These are phyloP conservation scores for Coilia nasus DNA, from an alignment of 2,797 vertebrate species.

Conservation along the genomic window DNA sequence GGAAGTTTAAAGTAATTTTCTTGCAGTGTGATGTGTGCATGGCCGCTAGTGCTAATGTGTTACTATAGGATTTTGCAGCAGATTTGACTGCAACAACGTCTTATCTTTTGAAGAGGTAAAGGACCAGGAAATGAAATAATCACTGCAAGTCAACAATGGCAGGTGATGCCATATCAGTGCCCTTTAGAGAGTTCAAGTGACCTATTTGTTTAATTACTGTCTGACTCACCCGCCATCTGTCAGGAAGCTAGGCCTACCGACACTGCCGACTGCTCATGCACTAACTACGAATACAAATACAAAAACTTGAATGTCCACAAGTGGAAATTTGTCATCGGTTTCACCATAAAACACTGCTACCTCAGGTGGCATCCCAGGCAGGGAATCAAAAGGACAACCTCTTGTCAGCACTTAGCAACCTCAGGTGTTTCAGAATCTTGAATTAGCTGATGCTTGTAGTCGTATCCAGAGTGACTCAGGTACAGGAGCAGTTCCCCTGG, in stretches of 20 bases:
- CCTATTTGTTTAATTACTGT: slow-evolving; percentile 78
- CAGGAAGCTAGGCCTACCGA: slow-evolving; percentile 59
- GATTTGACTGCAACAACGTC: background rate
- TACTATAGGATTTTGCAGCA: background rate
- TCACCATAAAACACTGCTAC: too few species aligned
- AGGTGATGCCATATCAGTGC: background rate
- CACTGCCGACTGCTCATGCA: slow-evolving; percentile 29
- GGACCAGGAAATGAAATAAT: background rate
- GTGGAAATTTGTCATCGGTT: too few species aligned
- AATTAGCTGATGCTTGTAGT: too few species aligned
- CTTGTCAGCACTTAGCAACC: background rate
- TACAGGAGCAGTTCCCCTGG: too few species aligned
- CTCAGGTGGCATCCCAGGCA: background rate
- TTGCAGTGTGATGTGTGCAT: background rate
- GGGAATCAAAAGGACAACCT: background rate
- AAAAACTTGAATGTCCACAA: too few species aligned
- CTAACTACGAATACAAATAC: too few species aligned
- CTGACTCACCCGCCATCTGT: slow-evolving; percentile 71
- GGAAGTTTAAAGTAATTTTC: background rate
- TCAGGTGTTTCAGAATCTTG: background rate
- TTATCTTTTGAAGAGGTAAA: background rate
- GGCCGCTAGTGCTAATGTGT: too few species aligned
- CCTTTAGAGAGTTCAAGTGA: slow-evolving; percentile 45
- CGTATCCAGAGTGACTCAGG: too few species aligned
- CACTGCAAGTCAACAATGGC: background rate